phyloP scores from a whole-genome alignment of 2,113 vertebrate species.

The Acinonyx jubatus region DNA sequence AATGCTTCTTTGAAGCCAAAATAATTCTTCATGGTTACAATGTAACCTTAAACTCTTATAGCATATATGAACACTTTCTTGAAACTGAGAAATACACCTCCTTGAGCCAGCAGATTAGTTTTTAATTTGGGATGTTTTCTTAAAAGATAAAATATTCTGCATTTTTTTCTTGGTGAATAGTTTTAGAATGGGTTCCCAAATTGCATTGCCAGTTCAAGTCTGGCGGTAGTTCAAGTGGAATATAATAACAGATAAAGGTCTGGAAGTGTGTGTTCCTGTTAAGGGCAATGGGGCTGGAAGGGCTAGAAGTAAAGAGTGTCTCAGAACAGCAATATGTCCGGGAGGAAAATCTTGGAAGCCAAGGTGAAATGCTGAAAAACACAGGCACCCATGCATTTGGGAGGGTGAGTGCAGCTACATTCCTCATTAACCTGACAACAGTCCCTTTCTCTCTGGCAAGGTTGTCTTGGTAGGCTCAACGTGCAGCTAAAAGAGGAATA shows the following conservation, averaged over 20 bases:
- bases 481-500: background rate
- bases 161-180: background rate
- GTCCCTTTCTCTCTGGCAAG: background rate
- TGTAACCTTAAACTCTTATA: background rate
- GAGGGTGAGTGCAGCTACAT: background rate
- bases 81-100: background rate
- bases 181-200: slow-evolving; percentile 47
- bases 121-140: slow-evolving; percentile 48
- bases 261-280: background rate
- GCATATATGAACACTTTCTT: background rate
- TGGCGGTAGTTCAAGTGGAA: background rate
- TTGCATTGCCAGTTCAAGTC: slow-evolving; percentile 21
- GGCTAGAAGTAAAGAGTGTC: slow-evolving; percentile 2
- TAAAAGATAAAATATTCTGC: slow-evolving; percentile 36
- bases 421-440: background rate
- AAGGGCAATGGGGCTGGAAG: background rate
- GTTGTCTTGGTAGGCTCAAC: background rate
- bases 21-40: background rate
- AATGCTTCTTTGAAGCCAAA: slow-evolving; percentile 35
- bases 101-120: slow-evolving; percentile 30
- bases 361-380: slow-evolving; percentile 6
- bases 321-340: background rate
- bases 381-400: background rate
- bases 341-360: background rate
- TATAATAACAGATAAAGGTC: background rate